Evolutionary conservation across 1,140 invertebrate genomes (phyloP).

Genomic region (Potamilus streckersoni): DNA sequence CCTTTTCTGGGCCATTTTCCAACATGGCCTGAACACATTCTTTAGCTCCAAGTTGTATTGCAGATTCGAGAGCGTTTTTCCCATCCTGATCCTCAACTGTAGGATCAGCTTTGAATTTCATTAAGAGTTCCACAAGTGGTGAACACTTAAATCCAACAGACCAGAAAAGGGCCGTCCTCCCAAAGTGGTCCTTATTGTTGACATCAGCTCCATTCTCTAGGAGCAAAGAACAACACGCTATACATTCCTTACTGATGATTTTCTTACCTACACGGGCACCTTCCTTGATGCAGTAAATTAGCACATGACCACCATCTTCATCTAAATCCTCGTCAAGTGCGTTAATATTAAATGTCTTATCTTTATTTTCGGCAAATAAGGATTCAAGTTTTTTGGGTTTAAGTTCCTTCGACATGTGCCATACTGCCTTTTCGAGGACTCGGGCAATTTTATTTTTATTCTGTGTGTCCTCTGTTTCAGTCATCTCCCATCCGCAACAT

Average conservation of each 20-base stretch:
- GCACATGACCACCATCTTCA: slow-evolving; percentile 18
- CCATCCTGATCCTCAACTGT: slow-evolving; percentile 22
- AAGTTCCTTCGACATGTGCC: slow-evolving; percentile 9
- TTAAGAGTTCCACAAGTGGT: slow-evolving; percentile 4
- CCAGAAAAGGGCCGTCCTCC: slow-evolving; percentile 20
- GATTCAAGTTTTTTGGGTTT: slow-evolving; percentile 11
- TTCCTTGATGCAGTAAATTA: slow-evolving; percentile 17
- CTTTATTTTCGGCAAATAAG: slow-evolving; percentile 9
- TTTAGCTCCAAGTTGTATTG: slow-evolving; percentile 11
- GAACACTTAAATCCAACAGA: slow-evolving; percentile 11
- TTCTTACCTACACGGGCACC: slow-evolving; percentile 13
- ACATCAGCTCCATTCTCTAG: slow-evolving; percentile 20
- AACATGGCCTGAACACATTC: slow-evolving; percentile 15
- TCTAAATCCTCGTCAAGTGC: slow-evolving; percentile 15
- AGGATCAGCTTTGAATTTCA: slow-evolving; percentile 20
- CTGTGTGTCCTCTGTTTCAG: no score
- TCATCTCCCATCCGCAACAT: no score
- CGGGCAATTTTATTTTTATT: no score
- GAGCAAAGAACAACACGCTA: slow-evolving; percentile 6
- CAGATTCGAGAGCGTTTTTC: slow-evolving; percentile 14
- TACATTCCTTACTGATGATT: slow-evolving; percentile 14
- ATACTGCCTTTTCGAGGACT: slow-evolving; percentile 12
- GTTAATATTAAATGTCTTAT: slow-evolving; percentile 15
- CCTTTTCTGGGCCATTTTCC: slow-evolving; percentile 14
- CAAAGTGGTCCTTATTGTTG: slow-evolving; percentile 8